A percentile compares a stretch with the other conserved stretches of the same genome.
Evolutionary conservation across 1,140 invertebrate species (phyloP).

Genomic region (Drosophila navojoa): DNA sequence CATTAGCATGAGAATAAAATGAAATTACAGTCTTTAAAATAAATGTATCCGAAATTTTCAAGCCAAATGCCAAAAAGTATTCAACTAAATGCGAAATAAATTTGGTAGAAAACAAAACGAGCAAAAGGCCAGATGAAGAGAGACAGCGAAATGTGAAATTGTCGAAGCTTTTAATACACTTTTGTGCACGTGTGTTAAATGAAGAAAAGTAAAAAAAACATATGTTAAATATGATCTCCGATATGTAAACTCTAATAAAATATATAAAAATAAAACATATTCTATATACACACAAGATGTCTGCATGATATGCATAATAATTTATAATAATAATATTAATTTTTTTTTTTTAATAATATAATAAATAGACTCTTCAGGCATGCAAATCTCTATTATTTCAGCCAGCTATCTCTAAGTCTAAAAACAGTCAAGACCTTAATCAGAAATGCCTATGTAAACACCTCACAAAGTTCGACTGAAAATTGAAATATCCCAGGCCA

Average conservation of each 20-base stretch:
- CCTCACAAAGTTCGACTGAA: neutral
- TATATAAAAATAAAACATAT: too few species aligned
- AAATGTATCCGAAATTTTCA: slow-evolving; percentile 78
- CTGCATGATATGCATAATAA: too few species aligned
- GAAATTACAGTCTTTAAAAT: slow-evolving; percentile 82
- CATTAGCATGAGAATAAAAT: slow-evolving; percentile 78
- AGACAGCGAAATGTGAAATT: neutral
- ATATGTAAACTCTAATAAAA: too few species aligned
- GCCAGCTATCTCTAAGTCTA: neutral
- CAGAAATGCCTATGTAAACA: neutral
- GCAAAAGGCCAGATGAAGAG: slow-evolving; percentile 15
- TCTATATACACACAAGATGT: too few species aligned
- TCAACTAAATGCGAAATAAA: slow-evolving; percentile 81
- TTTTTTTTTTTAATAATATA: too few species aligned
- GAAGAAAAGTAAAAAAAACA: neutral
- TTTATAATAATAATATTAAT: too few species aligned
- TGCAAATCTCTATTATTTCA: neutral
- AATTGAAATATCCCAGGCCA: neutral
- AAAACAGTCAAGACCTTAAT: too few species aligned
- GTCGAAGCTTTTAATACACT: slow-evolving; percentile 1
- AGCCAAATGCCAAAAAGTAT: slow-evolving; percentile 73
- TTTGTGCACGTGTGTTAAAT: neutral
- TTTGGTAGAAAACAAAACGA: slow-evolving; percentile 72
- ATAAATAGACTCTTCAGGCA: too few species aligned
- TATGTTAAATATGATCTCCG: too few species aligned